Percentiles rank a stretch among this genome's conserved stretches.
Evolutionary conservation across 2,113 vertebrate species (phyloP).

Genomic region (Puma concolor): DNA sequence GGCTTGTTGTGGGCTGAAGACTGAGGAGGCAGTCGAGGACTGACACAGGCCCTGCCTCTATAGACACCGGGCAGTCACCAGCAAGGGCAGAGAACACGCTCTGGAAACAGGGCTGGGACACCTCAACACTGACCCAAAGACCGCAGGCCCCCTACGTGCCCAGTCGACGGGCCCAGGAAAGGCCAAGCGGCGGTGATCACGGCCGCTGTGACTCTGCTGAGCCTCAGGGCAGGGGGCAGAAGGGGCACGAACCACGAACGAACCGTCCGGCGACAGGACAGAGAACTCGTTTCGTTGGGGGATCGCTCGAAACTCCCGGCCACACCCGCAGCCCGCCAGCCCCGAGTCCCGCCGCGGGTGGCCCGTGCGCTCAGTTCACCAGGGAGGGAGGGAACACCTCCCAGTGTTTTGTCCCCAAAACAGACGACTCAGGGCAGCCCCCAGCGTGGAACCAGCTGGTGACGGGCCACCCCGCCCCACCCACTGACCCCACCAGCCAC

Average conservation of each 20-base stretch:
- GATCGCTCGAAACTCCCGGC: no score
- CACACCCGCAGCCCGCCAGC: neutral
- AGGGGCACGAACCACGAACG: neutral
- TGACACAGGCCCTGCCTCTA: no score
- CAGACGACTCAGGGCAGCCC: neutral
- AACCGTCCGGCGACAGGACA: neutral
- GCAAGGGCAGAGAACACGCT: neutral
- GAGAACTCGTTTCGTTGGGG: neutral
- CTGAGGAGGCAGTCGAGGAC: neutral
- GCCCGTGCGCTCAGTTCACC: neutral
- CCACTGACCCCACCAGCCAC: fast-evolving
- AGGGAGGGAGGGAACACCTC: neutral
- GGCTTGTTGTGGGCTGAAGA: neutral
- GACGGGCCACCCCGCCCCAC: fast-evolving
- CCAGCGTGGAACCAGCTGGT: neutral
- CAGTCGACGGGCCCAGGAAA: neutral
- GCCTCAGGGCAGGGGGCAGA: neutral
- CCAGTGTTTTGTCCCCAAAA: fast-evolving
- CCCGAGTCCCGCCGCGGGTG: neutral
- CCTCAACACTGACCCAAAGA: neutral
- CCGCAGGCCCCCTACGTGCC: neutral
- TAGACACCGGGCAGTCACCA: no score
- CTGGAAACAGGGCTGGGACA: neutral
- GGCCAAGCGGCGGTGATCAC: no score
- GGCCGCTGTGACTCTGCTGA: neutral